Evolutionary conservation across 2,888 invertebrate genomes (phyloP).

Genomic region (Halictus ligatus): DNA sequence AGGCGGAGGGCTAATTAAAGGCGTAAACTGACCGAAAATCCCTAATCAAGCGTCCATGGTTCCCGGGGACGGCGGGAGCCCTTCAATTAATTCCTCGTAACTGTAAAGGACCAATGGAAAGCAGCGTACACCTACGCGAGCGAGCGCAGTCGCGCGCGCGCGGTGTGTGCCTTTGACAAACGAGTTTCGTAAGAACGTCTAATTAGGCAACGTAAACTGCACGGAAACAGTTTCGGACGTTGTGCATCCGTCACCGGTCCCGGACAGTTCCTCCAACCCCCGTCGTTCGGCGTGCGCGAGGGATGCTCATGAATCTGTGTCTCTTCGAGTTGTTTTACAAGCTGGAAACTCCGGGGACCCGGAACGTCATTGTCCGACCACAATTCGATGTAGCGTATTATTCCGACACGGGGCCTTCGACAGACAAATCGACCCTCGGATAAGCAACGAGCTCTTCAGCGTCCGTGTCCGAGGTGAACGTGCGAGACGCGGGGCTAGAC

Average conservation of each 20-base stretch:
- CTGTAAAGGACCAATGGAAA: slow-evolving; percentile 28
- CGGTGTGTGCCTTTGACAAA: slow-evolving; percentile 67
- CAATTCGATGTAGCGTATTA: slow-evolving; percentile 58
- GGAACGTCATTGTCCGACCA: slow-evolving; percentile 59
- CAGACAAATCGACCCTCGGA: slow-evolving; percentile 72
- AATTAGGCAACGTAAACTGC: slow-evolving; percentile 57
- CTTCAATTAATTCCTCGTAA: slow-evolving; percentile 62
- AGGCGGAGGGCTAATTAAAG: slow-evolving; percentile 29
- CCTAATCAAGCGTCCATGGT: slow-evolving; percentile 21
- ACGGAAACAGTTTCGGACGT: slow-evolving; percentile 18
- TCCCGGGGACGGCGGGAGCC: slow-evolving; percentile 37
- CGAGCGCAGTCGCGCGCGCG: too few relatives aligned
- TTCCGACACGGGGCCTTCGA: slow-evolving; percentile 67
- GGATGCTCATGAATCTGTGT: slow-evolving; percentile 24
- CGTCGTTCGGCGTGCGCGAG: background rate
- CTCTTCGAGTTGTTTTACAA: slow-evolving; percentile 51
- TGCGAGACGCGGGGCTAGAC: background rate
- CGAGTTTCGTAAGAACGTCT: slow-evolving; percentile 66
- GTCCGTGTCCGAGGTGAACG: slow-evolving; percentile 25
- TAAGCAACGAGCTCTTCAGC: slow-evolving; percentile 55
- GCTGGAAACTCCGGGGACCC: slow-evolving; percentile 16
- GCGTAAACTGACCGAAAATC: slow-evolving; percentile 39
- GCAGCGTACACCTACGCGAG: slow-evolving; percentile 6
- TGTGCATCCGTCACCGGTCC: slow-evolving; percentile 19
- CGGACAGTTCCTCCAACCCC: background rate